phyloP scores from a whole-genome alignment of 2,113 vertebrate species.

The Heterocephalus glaber region DNA sequence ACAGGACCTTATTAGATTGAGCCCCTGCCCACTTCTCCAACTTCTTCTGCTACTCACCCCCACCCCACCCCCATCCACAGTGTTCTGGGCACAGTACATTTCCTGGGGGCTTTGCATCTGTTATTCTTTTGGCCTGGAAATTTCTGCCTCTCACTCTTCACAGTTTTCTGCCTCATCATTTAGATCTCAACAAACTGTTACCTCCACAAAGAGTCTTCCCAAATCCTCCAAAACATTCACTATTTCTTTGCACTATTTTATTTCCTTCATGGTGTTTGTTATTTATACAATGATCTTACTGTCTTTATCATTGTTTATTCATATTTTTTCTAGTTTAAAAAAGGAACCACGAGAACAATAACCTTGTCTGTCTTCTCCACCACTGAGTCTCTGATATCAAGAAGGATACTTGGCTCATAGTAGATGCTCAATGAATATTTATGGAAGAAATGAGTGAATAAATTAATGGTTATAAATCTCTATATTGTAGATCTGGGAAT shows the following conservation, averaged over 20 bases:
- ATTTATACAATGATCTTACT: neutral
- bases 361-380: neutral
- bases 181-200: neutral
- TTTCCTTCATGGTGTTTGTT: neutral
- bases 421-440: neutral
- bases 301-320: neutral
- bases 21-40: rapidly evolving
- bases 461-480: neutral
- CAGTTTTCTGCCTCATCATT: neutral
- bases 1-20: too few species aligned
- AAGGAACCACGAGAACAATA: neutral
- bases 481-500: neutral
- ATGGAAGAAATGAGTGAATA: neutral
- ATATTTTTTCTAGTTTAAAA: neutral
- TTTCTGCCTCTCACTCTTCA: neutral
- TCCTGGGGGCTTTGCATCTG: neutral
- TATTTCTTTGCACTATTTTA: neutral
- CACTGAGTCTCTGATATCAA: neutral
- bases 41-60: neutral
- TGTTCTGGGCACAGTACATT: neutral
- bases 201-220: neutral
- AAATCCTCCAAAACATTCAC: neutral
- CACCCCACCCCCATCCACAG: too few species aligned
- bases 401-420: neutral
- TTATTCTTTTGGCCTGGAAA: neutral